Percentiles rank a stretch among this genome's conserved stretches.
These are phyloP conservation scores for Aphelenchoides besseyi DNA, from an alignment of 1,140 invertebrate species.

Conservation along the genomic window DNA sequence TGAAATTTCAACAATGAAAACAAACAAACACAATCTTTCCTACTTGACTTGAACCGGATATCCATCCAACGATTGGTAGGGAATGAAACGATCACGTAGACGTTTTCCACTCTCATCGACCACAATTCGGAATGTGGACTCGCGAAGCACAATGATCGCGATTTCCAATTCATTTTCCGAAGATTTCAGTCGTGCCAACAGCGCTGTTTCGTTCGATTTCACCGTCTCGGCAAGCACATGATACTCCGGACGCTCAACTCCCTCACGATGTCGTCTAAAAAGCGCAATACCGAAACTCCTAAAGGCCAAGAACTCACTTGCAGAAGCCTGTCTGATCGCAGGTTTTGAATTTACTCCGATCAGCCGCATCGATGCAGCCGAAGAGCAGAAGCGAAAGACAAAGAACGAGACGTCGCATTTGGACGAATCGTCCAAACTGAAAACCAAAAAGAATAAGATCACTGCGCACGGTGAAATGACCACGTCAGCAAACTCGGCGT, in stretches of 20 bases:
- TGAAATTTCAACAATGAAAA: slow-evolving; percentile 21
- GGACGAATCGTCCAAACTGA: neutral
- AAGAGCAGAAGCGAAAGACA: slow-evolving; percentile 12
- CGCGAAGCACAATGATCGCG: slow-evolving; percentile 46
- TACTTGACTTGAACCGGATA: slow-evolving; percentile 50
- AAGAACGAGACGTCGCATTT: slow-evolving; percentile 4
- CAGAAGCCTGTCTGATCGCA: slow-evolving; percentile 60
- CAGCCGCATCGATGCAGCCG: slow-evolving; percentile 33
- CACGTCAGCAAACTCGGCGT: neutral
- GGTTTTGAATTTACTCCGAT: slow-evolving; percentile 58
- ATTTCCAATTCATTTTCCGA: slow-evolving; percentile 47
- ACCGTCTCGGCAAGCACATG: slow-evolving; percentile 41
- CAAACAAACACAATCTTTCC: slow-evolving; percentile 11
- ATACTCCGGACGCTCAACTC: slow-evolving; percentile 42
- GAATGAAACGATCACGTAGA: slow-evolving; percentile 50
- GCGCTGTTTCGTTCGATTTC: slow-evolving; percentile 43
- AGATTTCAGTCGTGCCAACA: slow-evolving; percentile 40
- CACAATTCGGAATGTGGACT: slow-evolving; percentile 49
- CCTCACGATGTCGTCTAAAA: slow-evolving; percentile 46
- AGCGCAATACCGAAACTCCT: slow-evolving; percentile 15
- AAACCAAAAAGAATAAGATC: neutral
- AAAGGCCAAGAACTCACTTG: slow-evolving; percentile 43
- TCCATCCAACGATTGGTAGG: slow-evolving; percentile 49
- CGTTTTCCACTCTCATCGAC: slow-evolving; percentile 54
- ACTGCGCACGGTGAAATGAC: neutral